Evolutionary conservation across 2,113 vertebrate genomes (phyloP).

Genomic region (Alouatta palliata): DNA sequence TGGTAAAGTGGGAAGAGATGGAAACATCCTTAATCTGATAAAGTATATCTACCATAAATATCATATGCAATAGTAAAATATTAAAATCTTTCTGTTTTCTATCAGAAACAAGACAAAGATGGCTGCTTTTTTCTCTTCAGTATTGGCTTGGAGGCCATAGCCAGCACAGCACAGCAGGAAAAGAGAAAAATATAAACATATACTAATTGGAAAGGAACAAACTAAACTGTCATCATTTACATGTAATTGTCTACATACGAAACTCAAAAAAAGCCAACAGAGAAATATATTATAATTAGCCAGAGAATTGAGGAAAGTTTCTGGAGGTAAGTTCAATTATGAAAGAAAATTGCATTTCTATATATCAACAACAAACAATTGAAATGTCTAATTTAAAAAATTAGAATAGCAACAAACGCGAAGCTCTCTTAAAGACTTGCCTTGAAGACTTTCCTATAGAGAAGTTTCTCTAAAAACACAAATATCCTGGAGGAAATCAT

Average conservation of each 20-base stretch:
- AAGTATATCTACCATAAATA: not conserved
- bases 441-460: not conserved
- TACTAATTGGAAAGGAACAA: not conserved
- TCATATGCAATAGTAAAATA: not conserved
- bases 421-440: not conserved
- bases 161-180: not conserved
- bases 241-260: not conserved
- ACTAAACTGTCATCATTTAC: not conserved
- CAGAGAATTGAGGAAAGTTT: not conserved
- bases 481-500: not conserved
- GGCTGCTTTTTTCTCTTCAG: not conserved
- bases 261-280: not conserved
- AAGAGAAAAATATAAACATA: not conserved
- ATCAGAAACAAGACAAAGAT: slow-evolving; percentile 27
- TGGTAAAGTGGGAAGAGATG: not conserved
- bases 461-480: not conserved
- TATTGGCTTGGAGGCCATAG: not conserved
- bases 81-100: slow-evolving; percentile 32
- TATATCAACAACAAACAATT: not conserved
- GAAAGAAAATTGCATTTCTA: not conserved
- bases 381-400: slow-evolving; percentile 37
- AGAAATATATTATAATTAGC: slow-evolving; percentile 22
- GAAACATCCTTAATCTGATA: not conserved
- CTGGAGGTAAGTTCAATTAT: not conserved
- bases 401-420: not conserved